phyloP scores from a whole-genome alignment of 2,113 vertebrate genomes.

The Parus major region DNA sequence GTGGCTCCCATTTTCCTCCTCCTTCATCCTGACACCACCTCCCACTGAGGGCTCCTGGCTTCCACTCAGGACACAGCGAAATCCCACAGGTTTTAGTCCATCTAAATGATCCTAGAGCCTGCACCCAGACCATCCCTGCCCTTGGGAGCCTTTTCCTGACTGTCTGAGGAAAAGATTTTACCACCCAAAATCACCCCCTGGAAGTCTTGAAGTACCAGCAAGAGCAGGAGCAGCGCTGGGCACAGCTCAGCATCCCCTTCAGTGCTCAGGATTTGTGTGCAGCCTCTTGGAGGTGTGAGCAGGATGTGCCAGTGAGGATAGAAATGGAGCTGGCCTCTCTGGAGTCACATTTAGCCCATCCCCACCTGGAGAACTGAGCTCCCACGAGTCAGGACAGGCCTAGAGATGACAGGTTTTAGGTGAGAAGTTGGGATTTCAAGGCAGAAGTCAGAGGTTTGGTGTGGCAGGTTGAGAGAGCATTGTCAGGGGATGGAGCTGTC shows the following conservation, averaged over 20 bases:
- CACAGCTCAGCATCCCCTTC: background rate
- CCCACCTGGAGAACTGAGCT: background rate
- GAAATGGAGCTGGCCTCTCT: background rate
- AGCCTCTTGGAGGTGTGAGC: background rate
- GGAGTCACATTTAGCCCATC: rapidly evolving
- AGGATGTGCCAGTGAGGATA: rapidly evolving
- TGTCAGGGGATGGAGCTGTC: rapidly evolving
- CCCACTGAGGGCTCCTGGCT: background rate
- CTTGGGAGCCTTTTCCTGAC: background rate
- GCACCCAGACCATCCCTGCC: rapidly evolving
- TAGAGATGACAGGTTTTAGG: rapidly evolving
- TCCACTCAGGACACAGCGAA: background rate
- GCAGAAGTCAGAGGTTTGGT: background rate
- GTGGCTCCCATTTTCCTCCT: background rate
- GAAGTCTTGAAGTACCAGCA: background rate
- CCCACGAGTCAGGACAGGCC: background rate
- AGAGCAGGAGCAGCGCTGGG: background rate
- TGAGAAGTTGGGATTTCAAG: background rate
- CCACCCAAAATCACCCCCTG: background rate
- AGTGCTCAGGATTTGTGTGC: background rate
- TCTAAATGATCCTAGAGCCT: background rate
- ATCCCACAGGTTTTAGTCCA: background rate
- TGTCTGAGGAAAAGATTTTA: background rate
- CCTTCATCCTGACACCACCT: background rate
- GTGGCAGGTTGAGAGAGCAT: background rate